These are phyloP conservation scores for Hanleya hanleyi DNA, from an alignment of 2,888 invertebrate species.

Conservation along the genomic window DNA sequence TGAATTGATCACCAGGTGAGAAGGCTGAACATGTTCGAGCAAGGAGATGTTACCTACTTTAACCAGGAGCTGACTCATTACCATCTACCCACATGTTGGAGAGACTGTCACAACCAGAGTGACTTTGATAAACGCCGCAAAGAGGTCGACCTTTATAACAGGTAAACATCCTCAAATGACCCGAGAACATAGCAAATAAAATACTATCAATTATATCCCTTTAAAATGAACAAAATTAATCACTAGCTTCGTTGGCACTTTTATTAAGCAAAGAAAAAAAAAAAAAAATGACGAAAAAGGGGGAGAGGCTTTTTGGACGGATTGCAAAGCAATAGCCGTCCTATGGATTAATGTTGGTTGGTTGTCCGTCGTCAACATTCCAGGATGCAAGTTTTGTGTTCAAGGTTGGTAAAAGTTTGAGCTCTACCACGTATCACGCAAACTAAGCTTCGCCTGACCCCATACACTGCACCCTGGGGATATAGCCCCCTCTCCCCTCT, in stretches of 20 bases:
- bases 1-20: neutral
- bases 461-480: no score
- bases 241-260: neutral
- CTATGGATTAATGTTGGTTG: no score
- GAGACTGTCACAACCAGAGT: conserved; percentile 64
- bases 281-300: no score
- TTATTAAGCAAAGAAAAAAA: neutral
- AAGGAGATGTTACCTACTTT: neutral
- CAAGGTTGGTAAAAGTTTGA: no score
- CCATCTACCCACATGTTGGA: conserved; percentile 74
- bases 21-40: neutral
- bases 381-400: no score
- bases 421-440: no score
- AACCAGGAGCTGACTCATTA: conserved; percentile 79
- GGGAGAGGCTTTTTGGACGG: no score
- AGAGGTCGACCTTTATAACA: conserved; percentile 68
- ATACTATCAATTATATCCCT: no score
- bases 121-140: conserved; percentile 55
- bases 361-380: no score
- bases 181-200: neutral
- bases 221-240: neutral
- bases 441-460: no score
- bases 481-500: no score
- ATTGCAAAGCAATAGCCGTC: neutral
- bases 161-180: conserved; percentile 46